Percentiles rank a stretch among this genome's conserved stretches.
phyloP scores from a whole-genome alignment of 2,888 invertebrate genomes.

The Stenotaenia linearis region DNA sequence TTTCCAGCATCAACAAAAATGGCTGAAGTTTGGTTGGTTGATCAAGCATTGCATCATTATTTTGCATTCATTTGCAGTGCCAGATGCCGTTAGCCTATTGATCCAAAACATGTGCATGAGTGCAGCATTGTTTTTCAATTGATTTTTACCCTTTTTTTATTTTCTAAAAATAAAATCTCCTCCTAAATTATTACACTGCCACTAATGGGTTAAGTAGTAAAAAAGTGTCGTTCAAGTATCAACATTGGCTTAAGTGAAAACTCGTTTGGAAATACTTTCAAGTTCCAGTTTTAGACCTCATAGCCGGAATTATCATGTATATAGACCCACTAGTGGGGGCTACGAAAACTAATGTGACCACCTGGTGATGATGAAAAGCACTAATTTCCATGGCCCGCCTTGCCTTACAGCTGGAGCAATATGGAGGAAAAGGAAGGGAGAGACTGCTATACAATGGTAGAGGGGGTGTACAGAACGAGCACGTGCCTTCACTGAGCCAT shows the following conservation, averaged over 20 bases:
- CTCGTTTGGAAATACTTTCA: neutral
- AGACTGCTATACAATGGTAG: neutral
- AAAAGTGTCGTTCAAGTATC: neutral
- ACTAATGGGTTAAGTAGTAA: neutral
- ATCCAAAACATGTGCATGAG: neutral
- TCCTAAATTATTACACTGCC: no score
- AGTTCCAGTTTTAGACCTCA: slow-evolving; percentile 5
- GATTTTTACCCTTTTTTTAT: neutral
- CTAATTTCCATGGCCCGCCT: slow-evolving; percentile 19
- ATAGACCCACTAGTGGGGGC: neutral
- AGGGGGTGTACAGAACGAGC: neutral
- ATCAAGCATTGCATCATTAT: slow-evolving; percentile 1
- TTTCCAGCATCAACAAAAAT: neutral
- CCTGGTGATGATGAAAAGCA: slow-evolving; percentile 15
- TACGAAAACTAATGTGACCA: slow-evolving; percentile 11
- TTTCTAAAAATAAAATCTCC: no score
- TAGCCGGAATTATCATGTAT: neutral
- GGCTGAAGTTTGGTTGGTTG: neutral
- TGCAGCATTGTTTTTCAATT: neutral
- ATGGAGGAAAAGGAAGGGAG: slow-evolving; percentile 19
- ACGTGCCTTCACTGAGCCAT: slow-evolving; percentile 15
- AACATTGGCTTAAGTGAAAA: neutral
- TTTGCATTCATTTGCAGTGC: neutral
- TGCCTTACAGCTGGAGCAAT: slow-evolving; percentile 19
- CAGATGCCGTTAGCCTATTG: neutral